phyloP scores from a whole-genome alignment of 2,888 invertebrate species.

The Agonopterix alstromeriana region DNA sequence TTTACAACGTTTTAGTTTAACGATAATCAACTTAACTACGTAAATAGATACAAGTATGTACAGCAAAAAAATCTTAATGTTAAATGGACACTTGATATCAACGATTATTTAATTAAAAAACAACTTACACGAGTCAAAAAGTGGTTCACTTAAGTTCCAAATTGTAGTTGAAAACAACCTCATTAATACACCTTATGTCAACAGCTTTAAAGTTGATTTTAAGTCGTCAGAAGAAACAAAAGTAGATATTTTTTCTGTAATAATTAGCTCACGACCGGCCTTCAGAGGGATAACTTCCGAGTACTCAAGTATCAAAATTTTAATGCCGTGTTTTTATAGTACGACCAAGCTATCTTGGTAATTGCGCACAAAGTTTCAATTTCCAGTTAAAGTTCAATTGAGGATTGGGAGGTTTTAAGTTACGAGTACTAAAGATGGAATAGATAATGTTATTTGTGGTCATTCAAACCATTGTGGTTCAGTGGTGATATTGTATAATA shows the following conservation, averaged over 20 bases:
- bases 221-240: not conserved
- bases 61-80: no score
- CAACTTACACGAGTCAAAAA: not conserved
- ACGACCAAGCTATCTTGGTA: conserved; percentile 2
- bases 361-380: not conserved
- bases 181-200: not conserved
- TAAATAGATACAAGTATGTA: no score
- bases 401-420: no score
- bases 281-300: conserved; percentile 47
- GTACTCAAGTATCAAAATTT: conserved; percentile 28
- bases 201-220: not conserved
- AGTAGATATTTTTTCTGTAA: conserved; percentile 14
- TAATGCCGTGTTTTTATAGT: conserved; percentile 14
- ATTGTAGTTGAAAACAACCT: not conserved
- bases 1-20: no score
- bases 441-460: no score
- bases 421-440: no score
- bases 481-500: no score
- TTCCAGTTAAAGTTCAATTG: no score
- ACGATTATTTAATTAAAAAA: not conserved
- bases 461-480: no score
- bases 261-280: conserved; percentile 24
- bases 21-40: no score
- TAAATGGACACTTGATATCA: no score
- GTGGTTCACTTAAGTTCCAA: not conserved